phyloP scores from a whole-genome alignment of 2,888 invertebrate species.

The Mesorhabditis sp. region DNA sequence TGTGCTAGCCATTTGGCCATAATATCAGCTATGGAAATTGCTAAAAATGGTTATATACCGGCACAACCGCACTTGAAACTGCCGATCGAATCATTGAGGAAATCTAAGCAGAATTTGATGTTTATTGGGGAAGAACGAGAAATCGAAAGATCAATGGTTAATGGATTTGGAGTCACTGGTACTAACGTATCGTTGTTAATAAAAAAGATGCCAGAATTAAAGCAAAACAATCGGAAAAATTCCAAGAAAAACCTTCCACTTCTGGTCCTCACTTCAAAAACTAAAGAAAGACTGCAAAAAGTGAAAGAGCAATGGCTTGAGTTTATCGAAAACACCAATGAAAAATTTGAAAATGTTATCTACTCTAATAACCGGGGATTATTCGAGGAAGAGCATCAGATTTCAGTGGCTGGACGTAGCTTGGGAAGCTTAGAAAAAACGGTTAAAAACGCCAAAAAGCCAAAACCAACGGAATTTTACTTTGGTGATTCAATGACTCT shows the following conservation, averaged over 20 bases:
- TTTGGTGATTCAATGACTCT: background rate
- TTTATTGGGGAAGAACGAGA: conserved; percentile 33
- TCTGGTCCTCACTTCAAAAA: conserved; percentile 33
- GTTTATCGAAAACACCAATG: conserved; percentile 21
- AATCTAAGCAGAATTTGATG: conserved; percentile 20
- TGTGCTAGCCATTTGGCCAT: background rate
- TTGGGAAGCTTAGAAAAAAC: no score
- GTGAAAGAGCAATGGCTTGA: conserved; percentile 21
- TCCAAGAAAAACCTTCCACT: conserved; percentile 18
- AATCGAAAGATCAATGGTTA: conserved; percentile 25
- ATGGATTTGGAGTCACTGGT: conserved; percentile 40
- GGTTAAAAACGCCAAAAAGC: background rate
- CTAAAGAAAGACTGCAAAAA: conserved; percentile 20
- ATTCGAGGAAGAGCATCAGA: conserved; percentile 26
- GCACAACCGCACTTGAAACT: conserved; percentile 36
- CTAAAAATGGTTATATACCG: conserved; percentile 27
- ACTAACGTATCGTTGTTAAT: conserved; percentile 34
- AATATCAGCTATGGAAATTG: background rate
- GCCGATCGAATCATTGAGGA: conserved; percentile 25
- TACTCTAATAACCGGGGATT: conserved; percentile 20
- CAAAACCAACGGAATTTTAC: background rate
- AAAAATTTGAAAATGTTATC: conserved; percentile 23
- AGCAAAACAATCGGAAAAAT: background rate
- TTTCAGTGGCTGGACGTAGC: conserved; percentile 22
- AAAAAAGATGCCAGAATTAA: conserved; percentile 16